Conservation (phyloP, 2,113 vertebrate species). For the Silurus glanis region DNA sequence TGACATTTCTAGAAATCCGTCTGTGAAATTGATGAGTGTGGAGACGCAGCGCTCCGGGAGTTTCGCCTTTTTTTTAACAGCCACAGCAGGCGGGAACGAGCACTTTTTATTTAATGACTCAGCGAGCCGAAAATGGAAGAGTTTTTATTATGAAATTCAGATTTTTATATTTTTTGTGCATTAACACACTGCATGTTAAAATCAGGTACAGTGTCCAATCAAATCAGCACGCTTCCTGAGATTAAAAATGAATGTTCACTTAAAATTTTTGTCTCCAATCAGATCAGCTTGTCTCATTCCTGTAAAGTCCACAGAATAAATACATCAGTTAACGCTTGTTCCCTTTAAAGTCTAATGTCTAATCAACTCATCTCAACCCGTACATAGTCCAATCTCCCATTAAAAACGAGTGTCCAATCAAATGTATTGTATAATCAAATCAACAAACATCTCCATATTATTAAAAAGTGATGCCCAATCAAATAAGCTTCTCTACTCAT, state of each 20-base stretch:
- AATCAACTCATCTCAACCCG: too few species aligned
- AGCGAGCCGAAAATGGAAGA: background rate
- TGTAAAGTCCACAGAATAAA: too few species aligned
- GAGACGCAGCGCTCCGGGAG: background rate
- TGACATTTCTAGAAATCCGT: background rate
- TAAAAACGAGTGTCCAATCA: too few species aligned
- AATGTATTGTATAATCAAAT: too few species aligned
- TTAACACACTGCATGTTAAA: background rate
- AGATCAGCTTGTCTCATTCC: background rate
- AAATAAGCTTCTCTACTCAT: too few species aligned
- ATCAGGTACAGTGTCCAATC: background rate
- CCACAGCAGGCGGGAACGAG: background rate
- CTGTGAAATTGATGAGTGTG: slow-evolving; percentile 8
- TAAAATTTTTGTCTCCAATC: background rate
- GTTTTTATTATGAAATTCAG: background rate
- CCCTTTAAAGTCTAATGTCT: too few species aligned
- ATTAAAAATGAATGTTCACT: too few species aligned
- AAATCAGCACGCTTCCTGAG: background rate
- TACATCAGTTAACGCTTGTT: too few species aligned
- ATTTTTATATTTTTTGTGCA: background rate
- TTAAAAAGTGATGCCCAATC: too few species aligned
- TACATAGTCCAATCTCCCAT: too few species aligned
- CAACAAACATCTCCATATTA: too few species aligned
- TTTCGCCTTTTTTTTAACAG: background rate
- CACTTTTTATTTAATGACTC: background rate